These are phyloP conservation scores for Sparus aurata DNA, from an alignment of 2,797 vertebrate genomes.

Conservation along the genomic window DNA sequence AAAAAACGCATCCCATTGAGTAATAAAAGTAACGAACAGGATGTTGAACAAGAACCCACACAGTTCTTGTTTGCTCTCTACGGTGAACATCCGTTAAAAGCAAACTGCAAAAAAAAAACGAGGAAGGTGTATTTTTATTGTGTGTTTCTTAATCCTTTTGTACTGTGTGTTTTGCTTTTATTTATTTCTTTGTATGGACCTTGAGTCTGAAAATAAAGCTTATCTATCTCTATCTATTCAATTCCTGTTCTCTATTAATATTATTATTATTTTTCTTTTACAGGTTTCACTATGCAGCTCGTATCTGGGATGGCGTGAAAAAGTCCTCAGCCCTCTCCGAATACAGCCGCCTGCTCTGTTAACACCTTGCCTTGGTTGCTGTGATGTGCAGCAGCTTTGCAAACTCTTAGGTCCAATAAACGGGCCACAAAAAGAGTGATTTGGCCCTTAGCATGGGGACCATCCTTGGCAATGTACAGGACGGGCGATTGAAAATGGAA, in stretches of 20 bases:
- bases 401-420: background rate
- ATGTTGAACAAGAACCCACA: background rate
- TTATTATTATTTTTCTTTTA: background rate
- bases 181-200: too few relatives aligned
- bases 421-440: background rate
- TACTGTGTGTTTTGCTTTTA: too few relatives aligned
- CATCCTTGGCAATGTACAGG: background rate
- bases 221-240: too few relatives aligned
- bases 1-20: too few relatives aligned
- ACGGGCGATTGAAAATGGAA: background rate
- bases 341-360: slow-evolving; percentile 93
- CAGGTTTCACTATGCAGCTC: slow-evolving; percentile 95
- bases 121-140: too few relatives aligned
- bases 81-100: background rate
- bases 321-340: slow-evolving; percentile 93
- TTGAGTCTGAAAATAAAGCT: too few relatives aligned
- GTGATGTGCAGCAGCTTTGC: background rate
- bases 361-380: background rate
- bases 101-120: background rate
- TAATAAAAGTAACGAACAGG: background rate
- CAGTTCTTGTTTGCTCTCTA: background rate
- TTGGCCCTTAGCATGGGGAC: background rate
- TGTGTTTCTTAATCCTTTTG: too few relatives aligned
- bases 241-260: background rate
- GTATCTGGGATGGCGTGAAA: slow-evolving; percentile 95